Evolutionary conservation across 2,797 vertebrate species (phyloP), one percentile per base, ranked within the genome.

Genomic region (Ibycter americanus): DNA sequence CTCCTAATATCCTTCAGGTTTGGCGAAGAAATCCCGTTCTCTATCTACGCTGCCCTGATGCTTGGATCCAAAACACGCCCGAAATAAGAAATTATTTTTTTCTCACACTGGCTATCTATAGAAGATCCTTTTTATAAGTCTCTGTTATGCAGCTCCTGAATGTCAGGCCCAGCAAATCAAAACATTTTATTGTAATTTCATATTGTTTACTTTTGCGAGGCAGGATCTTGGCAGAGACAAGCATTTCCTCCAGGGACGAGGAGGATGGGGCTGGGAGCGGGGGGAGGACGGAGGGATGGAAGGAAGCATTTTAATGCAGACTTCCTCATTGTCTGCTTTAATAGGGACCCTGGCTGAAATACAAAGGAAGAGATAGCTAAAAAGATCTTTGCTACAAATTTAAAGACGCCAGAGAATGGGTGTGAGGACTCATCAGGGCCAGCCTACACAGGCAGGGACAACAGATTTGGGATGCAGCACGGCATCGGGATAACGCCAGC

Each of bases 101-200:
- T 89, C 82, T 74, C 90, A 56, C 68, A 76, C 86, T 77, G 90
- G 83, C 82, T 93, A 91, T 89, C 91, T 97, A 88, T 61, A 87
- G 83, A 97, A 93, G 90, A 95, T 59, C 51, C 77, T 55, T 94
- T 94, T 85, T 62, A 62, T 91, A 78, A 40, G 52, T 80, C 71
- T 83, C 68, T 81, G 80, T 77, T 83, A 67, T 68, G 87, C 82
- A 81, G 72, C 90, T 89, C 82, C 95, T 89, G 87, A 61, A 93
- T 52, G 86, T 91, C 77, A 95, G 83, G 95, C 86, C 87, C 88
- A 87, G 81, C 68, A 95, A 85, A 84, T 86, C 96, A 97, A 94
- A 94, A 96, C 70, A 96, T 95, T 93, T 95, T 96, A 97, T 96
- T 96, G 87, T 95, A 93, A 94, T 93, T 95, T 93, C 83, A 49